Base-by-base conservation (phyloP, 2,113 vertebrate genomes). In the Erythrolamprus reginae region DNA sequence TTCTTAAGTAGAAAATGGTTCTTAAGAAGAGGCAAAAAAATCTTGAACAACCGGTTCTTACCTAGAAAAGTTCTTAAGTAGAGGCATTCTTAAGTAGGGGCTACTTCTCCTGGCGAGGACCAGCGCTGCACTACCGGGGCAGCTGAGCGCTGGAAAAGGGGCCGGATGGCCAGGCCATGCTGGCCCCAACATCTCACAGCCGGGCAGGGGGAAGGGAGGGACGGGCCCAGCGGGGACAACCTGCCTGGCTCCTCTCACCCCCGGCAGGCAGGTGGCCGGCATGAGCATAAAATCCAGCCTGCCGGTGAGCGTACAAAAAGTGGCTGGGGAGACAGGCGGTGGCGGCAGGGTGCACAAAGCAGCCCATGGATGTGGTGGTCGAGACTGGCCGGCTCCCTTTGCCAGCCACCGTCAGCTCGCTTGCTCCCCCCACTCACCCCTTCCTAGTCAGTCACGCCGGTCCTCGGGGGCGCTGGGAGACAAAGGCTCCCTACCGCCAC, bases 151-250 rank as follows among this genome's bases (percentile, higher is more conserved):
- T 92, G 93, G 93, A 92, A 95, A 95, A 95, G 95, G 95, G 95
- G 95, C 95, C 96, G 96, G 96, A 95, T 96, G 96, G 97, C 96
- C 97, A 96, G 96, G 96, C 97, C 96, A 97, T 97, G 96, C 97
- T 96, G 97, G 95, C 96, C 96, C 97, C 96, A 96, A 97, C 97
- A 96, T 96, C 96, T 96, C 96, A 95, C 96, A 94, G 96, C 96
- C 97, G 93, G 96, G 96, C 96, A 95, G 96, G 96, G 95, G 94
- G 96, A 95, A 95, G 96, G 96, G 55, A n/a, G 84, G 85, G 84
- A 38, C 94, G 96, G 96, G 96, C 95, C 96, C 96, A 95, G 96
- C 96, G 95, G 96, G 96, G 96, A 96, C 96, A 96, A 96, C 96
- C 96, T 97, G 95, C 93, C 92, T 92, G 93, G 94, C 94, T 95